Evolutionary conservation across 2,113 vertebrate species (phyloP), one percentile per base, ranked within the genome.

Genomic region (Centropus bengalensis): DNA sequence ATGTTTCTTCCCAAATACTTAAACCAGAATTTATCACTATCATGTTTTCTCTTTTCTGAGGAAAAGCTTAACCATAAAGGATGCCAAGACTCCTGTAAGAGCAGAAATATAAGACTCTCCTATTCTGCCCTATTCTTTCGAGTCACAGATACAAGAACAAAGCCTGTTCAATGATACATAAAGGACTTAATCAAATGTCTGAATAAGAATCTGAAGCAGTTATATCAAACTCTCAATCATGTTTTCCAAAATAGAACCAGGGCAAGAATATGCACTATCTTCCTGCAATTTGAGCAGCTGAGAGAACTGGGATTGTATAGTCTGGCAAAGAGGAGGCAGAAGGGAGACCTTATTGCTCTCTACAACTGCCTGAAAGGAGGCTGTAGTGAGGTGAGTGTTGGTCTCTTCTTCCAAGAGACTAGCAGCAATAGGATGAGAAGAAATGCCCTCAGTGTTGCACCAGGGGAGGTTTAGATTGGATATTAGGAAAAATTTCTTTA

Each of bases 151-250:
- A 42, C 8, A 33, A 85, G 58, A 80, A 88, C n/a, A 82, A 89
- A 94, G 45, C 51, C 70, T 80, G 10, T 75, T 93, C 82, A 82
- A 26, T 73, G 70, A 89, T 82, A 73, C 15, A 76, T 85, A 66
- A 85, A 88, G 86, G 64, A 83, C 86, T 90, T 95, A 95, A 91
- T 90, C 68, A 91, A 88, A 86, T 74, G 38, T 59, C 76, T 77
- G 63, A 88, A 73, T 74, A 96, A 93, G 91, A 77, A 27, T 42
- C 63, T 74, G 33, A 80, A 82, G 68, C 71, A 70, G 32, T 77
- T 86, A 66, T 55, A 86, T 58, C 67, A 77, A 80, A 88, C 24
- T 64, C 70, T 95, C 59, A 86, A 45, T 89, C 69, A 52, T 30
- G 20, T 83, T 95, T 85, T 91, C 75, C 21, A 90, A 74, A 90